Evolutionary conservation across 1,140 invertebrate species (phyloP).

Genomic region (Atta texana): DNA sequence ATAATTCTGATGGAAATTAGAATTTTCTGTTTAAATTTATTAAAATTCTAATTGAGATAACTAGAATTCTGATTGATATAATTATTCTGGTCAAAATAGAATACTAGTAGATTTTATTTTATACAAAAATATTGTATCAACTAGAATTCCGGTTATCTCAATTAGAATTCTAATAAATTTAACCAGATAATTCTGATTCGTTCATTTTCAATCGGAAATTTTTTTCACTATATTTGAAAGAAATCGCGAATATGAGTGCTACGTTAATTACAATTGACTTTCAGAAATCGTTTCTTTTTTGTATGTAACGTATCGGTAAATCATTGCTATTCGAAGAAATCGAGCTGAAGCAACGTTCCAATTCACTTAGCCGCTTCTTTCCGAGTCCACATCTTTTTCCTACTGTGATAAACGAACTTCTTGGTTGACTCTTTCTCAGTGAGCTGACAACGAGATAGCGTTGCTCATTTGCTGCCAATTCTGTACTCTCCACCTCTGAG

Average conservation of each 20-base stretch:
- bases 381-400: slow-evolving; percentile 29
- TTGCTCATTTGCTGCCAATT: slow-evolving; percentile 47
- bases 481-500: background rate
- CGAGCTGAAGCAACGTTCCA: slow-evolving; percentile 9
- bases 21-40: too few species aligned
- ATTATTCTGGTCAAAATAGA: too few species aligned
- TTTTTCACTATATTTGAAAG: background rate
- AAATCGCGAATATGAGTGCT: background rate
- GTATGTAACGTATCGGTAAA: background rate
- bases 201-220: too few species aligned
- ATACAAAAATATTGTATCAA: too few species aligned
- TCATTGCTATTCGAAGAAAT: background rate
- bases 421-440: slow-evolving; percentile 15
- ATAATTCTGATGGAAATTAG: too few species aligned
- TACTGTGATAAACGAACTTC: slow-evolving; percentile 50
- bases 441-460: slow-evolving; percentile 26
- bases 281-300: background rate
- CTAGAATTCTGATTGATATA: too few species aligned
- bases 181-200: too few species aligned
- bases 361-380: background rate
- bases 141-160: too few species aligned
- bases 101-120: too few species aligned
- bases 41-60: too few species aligned
- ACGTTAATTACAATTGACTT: background rate
- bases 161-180: too few species aligned